These are phyloP conservation scores for Crocuta crocuta DNA, from an alignment of 2,113 vertebrate species.

Conservation along the genomic window DNA sequence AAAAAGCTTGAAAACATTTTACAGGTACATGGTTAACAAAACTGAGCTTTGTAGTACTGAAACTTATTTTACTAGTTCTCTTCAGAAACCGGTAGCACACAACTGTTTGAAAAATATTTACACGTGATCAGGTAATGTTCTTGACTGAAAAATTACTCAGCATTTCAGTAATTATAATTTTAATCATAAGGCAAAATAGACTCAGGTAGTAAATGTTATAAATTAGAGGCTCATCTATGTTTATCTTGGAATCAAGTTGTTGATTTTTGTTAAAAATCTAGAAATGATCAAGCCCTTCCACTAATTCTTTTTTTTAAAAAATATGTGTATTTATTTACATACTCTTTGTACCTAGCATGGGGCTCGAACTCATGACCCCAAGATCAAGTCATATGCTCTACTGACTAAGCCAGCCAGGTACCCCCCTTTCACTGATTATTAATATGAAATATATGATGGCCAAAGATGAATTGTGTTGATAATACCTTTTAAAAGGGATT, in stretches of 20 bases:
- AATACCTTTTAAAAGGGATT: conserved; percentile 21
- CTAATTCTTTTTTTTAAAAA: background rate
- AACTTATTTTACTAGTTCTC: conserved; percentile 7
- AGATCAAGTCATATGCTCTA: background rate
- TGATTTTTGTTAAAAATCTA: conserved; percentile 66
- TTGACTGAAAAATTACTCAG: conserved; percentile 20
- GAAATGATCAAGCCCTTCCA: background rate
- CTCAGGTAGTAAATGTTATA: conserved; percentile 44
- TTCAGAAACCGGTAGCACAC: background rate
- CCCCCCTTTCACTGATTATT: background rate
- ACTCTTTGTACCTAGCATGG: background rate
- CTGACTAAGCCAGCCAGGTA: background rate
- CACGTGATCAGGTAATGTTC: background rate
- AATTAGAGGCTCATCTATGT: conserved; percentile 21
- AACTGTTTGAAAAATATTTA: conserved; percentile 38
- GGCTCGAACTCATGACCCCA: background rate
- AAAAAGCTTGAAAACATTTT: conserved; percentile 22
- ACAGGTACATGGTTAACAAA: background rate
- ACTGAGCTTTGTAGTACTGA: conserved; percentile 39
- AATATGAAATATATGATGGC: conserved; percentile 56
- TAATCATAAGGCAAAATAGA: conserved; percentile 41
- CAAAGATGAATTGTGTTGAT: conserved; percentile 67
- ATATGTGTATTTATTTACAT: background rate
- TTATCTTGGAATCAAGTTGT: conserved; percentile 60
- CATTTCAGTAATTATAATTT: conserved; percentile 58